These are phyloP conservation scores for Lateolabrax maculatus DNA, from an alignment of 2,797 vertebrate species.

Conservation along the genomic window DNA sequence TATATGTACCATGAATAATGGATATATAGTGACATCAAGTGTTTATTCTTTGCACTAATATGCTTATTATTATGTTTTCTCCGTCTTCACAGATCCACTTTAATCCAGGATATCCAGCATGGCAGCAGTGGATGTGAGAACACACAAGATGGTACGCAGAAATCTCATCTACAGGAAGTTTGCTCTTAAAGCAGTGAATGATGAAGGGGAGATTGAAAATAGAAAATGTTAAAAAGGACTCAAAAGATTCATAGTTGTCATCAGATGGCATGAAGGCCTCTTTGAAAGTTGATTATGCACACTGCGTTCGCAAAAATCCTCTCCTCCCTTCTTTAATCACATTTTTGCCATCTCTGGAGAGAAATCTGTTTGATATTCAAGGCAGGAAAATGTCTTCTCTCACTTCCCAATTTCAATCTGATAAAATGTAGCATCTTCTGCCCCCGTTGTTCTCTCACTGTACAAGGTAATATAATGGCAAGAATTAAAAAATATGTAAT, in stretches of 20 bases:
- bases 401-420: slow-evolving; percentile 65
- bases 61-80: slow-evolving; percentile 50
- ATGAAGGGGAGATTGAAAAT: slow-evolving; percentile 68
- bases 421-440: slow-evolving; percentile 62
- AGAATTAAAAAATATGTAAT: slow-evolving; percentile 42
- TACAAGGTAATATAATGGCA: slow-evolving; percentile 27
- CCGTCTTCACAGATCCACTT: slow-evolving; percentile 80
- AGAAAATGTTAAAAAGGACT: slow-evolving; percentile 41
- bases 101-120: slow-evolving; percentile 90
- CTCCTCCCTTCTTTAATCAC: slow-evolving; percentile 78
- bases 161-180: slow-evolving; percentile 30
- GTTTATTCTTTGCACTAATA: slow-evolving; percentile 19
- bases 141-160: slow-evolving; percentile 77
- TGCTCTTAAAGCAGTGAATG: slow-evolving; percentile 30
- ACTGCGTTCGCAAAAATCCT: slow-evolving; percentile 66
- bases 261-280: slow-evolving; percentile 59
- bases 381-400: slow-evolving; percentile 66
- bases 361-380: slow-evolving; percentile 80
- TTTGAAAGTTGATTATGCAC: slow-evolving; percentile 78
- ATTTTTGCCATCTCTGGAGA: slow-evolving; percentile 75
- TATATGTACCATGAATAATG: not conserved
- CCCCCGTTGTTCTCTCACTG: slow-evolving; percentile 28
- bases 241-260: slow-evolving; percentile 67
- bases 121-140: slow-evolving; percentile 90
- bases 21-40: not conserved